Evolutionary conservation across 2,113 vertebrate genomes (phyloP).

Genomic region (Scomber scombrus): DNA sequence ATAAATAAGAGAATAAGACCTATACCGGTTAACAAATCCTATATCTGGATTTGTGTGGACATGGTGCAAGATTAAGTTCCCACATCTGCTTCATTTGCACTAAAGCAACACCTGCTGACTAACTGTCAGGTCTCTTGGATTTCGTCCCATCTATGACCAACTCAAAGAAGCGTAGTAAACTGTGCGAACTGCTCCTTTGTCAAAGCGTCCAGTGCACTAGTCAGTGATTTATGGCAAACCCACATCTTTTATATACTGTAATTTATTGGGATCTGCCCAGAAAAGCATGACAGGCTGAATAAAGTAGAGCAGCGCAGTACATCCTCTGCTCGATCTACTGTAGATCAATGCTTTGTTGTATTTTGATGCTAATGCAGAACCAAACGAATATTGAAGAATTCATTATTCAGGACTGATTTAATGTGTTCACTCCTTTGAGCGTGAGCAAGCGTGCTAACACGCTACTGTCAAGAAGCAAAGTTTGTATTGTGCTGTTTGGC

Average conservation of each 20-base stretch:
- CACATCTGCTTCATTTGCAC: constrained; percentile 59
- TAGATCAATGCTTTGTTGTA: constrained; percentile 24
- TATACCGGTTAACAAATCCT: too few relatives aligned
- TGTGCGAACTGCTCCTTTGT: constrained; percentile 62
- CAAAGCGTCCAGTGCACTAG: constrained; percentile 12
- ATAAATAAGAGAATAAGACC: too few relatives aligned
- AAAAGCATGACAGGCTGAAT: constrained; percentile 46
- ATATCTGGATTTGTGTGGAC: neutral
- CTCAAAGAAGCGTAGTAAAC: constrained; percentile 59
- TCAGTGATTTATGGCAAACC: constrained; percentile 60
- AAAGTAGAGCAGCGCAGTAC: constrained; percentile 37
- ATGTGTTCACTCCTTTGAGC: neutral
- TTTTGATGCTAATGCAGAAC: neutral
- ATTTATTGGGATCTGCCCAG: constrained; percentile 56
- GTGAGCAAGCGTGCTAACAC: constrained; percentile 11
- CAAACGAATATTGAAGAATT: constrained; percentile 12
- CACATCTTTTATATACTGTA: constrained; percentile 51
- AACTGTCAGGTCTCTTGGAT: constrained; percentile 50
- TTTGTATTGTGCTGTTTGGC: neutral
- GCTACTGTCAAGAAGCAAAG: neutral
- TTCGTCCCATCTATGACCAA: constrained; percentile 58
- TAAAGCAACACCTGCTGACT: constrained; percentile 69
- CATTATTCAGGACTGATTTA: constrained; percentile 22
- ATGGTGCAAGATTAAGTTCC: constrained; percentile 46
- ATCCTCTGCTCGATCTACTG: neutral